Evolutionary conservation across 2,888 invertebrate species (phyloP).

Genomic region (Pycnomerus fuliginosus): DNA sequence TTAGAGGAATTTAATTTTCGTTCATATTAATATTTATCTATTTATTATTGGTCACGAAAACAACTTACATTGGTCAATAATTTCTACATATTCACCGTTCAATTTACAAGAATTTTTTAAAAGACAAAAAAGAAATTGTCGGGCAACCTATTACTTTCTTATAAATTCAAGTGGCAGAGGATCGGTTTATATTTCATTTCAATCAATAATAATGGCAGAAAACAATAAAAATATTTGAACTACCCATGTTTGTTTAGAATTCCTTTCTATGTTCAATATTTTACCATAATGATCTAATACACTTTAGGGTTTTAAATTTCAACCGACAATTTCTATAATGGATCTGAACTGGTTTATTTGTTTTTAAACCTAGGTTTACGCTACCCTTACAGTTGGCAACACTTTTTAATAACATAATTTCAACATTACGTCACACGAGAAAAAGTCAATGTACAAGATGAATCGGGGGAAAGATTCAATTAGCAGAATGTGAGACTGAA

Average conservation of each 20-base stretch:
- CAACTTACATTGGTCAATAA: too few relatives aligned
- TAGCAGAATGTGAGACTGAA: slow-evolving; percentile 40
- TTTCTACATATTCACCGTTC: too few relatives aligned
- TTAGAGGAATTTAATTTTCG: too few relatives aligned
- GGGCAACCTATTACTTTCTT: too few relatives aligned
- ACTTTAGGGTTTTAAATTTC: slow-evolving; percentile 39
- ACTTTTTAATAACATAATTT: slow-evolving; percentile 10
- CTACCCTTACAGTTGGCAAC: neutral
- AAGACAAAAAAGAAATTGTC: too few relatives aligned
- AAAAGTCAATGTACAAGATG: slow-evolving; percentile 39
- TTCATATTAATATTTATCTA: too few relatives aligned
- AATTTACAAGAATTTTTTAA: too few relatives aligned
- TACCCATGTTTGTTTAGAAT: slow-evolving; percentile 13
- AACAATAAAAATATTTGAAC: slow-evolving; percentile 14
- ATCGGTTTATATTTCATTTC: too few relatives aligned
- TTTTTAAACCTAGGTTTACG: slow-evolving; percentile 3
- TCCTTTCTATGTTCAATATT: slow-evolving; percentile 11
- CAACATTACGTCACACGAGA: slow-evolving; percentile 5
- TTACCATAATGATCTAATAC: slow-evolving; percentile 31
- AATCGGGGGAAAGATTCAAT: slow-evolving; percentile 37
- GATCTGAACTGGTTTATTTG: slow-evolving; percentile 7
- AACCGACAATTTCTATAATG: slow-evolving; percentile 37
- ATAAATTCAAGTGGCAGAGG: too few relatives aligned
- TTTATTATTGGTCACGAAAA: too few relatives aligned
- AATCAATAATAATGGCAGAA: too few relatives aligned